Conservation (phyloP, 2,797 vertebrate genomes). For the Xiphorhynchus erythropygius region DNA sequence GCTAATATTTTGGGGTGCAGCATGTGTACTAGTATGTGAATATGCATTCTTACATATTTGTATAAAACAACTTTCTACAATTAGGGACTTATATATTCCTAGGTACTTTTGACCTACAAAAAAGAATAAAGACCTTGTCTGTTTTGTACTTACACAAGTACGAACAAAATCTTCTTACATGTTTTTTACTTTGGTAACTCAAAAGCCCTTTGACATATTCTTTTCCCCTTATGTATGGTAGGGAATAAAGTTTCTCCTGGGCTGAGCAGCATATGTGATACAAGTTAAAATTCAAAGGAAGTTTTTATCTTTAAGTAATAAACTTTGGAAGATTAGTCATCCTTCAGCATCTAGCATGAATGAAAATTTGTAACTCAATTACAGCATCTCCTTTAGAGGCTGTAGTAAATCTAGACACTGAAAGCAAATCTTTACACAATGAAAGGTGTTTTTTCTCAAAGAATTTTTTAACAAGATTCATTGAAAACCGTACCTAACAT, state of each 20-base stretch:
- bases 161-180: neutral
- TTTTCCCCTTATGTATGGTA: neutral
- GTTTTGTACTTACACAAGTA: neutral
- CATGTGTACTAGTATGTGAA: neutral
- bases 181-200: neutral
- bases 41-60: neutral
- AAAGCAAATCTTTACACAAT: neutral
- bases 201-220: neutral
- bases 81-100: neutral
- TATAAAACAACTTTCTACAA: neutral
- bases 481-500: neutral
- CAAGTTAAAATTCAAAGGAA: neutral
- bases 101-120: neutral
- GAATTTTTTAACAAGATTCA: neutral
- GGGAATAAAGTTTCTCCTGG: neutral
- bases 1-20: neutral
- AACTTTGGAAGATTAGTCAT: slow-evolving; percentile 23
- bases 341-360: neutral
- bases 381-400: neutral
- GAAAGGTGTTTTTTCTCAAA: neutral
- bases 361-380: neutral
- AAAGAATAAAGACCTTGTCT: neutral
- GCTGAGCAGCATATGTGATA: neutral
- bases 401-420: neutral
- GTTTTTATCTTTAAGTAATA: slow-evolving; percentile 19